These are phyloP conservation scores for Mustela nigripes DNA, from an alignment of 2,113 vertebrate genomes.

Conservation along the genomic window DNA sequence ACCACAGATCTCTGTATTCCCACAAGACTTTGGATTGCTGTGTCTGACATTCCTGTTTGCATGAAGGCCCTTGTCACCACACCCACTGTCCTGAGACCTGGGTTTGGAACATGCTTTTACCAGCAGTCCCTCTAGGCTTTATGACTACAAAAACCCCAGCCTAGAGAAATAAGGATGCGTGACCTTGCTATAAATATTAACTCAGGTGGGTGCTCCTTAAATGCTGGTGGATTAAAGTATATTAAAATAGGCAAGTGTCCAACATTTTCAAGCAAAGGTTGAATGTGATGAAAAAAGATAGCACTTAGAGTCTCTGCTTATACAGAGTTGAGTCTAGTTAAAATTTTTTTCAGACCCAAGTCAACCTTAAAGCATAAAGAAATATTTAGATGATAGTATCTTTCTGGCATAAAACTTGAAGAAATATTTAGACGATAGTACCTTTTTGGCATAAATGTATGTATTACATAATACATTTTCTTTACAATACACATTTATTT, in stretches of 20 bases:
- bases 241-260: not conserved
- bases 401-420: too few species aligned
- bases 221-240: not conserved
- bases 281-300: not conserved
- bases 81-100: conserved; percentile 1
- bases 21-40: not conserved
- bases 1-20: not conserved
- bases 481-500: not conserved
- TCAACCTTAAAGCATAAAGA: conserved; percentile 22
- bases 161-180: not conserved
- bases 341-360: not conserved
- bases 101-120: not conserved
- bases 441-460: not conserved
- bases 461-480: not conserved
- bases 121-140: conserved; percentile 30
- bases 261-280: not conserved
- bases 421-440: conserved; percentile 10
- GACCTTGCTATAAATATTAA: not conserved
- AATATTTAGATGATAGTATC: not conserved
- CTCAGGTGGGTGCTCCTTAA: not conserved
- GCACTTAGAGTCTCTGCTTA: not conserved
- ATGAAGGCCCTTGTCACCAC: conserved; percentile 7
- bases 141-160: conserved; percentile 5
- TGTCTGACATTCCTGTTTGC: not conserved
- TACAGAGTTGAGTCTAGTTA: not conserved